Base-by-base conservation (phyloP, 2,113 vertebrate species). In the Oryzias woworae region DNA sequence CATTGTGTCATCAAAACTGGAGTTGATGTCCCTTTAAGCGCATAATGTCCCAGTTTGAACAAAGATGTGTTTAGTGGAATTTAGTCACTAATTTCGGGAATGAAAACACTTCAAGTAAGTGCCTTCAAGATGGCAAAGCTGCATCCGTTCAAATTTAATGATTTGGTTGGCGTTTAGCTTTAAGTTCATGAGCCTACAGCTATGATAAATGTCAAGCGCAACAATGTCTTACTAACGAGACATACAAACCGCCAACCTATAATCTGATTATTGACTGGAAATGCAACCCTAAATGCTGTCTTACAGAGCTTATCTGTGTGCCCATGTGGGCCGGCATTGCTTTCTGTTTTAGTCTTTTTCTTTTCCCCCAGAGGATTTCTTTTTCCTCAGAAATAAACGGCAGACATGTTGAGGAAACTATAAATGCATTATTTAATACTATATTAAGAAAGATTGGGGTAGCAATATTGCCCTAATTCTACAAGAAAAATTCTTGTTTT, bases 141-240 rank as follows among this genome's bases (percentile, higher is more conserved):
- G 70, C 64, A 62, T 71, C 66, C 75, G 23, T 69, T 83, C 82
- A 77, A 71, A 83, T 87, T 82, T 85, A 87, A 86, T 82, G 85
- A 87, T 85, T 88, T 78, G 64, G 53, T 72, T 60, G 77, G 75
- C 68, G 75, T 83, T 83, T 74, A 57, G 82, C 82, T 81, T 62
- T 28, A 45, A 86, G 87, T 84, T 89, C 85, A 57, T 24, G 62
- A 90, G 85, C 87, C 85, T 15, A 49, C 6, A 88, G 88, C 88
- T 59, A 84, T 77, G 82, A 87, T 90, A 90, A 92, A 92, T 90
- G 89, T 90, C 90, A 92, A 83, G 66, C 58, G 49, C 74, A 55
- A 85, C 75, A 78, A 80, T 71, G 63, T 88, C 66, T 73, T 17
- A 42, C 82, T 89, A 90, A 88, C 81, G 78, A 86, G 86, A 80